Conservation (phyloP, 2,888 invertebrate genomes). For the Microctonus brassicae region DNA sequence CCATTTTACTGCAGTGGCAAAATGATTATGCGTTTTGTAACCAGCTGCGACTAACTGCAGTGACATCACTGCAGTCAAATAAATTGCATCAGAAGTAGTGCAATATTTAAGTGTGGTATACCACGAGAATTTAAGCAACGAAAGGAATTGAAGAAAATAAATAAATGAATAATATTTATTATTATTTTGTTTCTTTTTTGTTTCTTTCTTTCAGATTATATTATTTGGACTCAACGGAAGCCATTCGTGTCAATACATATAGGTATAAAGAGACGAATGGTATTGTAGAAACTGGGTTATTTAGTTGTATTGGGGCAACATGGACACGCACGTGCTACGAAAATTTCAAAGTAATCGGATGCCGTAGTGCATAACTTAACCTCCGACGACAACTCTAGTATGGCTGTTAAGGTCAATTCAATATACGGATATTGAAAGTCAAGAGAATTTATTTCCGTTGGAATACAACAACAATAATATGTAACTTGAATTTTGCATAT, state of each 20-base stretch:
- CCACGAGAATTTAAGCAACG: neutral
- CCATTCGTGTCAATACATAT: neutral
- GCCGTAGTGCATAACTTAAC: slow-evolving; percentile 1
- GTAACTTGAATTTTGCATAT: no score
- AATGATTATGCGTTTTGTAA: neutral
- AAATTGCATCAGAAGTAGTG: neutral
- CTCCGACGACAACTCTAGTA: neutral
- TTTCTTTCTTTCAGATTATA: neutral
- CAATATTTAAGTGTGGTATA: neutral
- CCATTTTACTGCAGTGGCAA: neutral
- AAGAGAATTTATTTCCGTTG: neutral
- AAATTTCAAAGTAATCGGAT: slow-evolving; percentile 1
- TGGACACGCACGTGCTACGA: neutral
- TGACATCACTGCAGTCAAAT: slow-evolving; percentile 13
- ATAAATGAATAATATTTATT: no score
- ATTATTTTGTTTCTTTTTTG: neutral
- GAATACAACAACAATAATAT: neutral
- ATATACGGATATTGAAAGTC: neutral
- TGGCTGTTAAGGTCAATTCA: neutral
- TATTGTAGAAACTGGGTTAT: neutral
- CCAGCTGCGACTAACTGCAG: slow-evolving; percentile 24
- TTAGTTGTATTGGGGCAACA: neutral
- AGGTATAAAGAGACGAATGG: neutral
- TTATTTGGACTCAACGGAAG: neutral
- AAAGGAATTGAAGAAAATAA: neutral